Evolutionary conservation across 2,888 invertebrate species (phyloP), one percentile per base, ranked within the genome.

Genomic region (Phyllotreta striolata): DNA sequence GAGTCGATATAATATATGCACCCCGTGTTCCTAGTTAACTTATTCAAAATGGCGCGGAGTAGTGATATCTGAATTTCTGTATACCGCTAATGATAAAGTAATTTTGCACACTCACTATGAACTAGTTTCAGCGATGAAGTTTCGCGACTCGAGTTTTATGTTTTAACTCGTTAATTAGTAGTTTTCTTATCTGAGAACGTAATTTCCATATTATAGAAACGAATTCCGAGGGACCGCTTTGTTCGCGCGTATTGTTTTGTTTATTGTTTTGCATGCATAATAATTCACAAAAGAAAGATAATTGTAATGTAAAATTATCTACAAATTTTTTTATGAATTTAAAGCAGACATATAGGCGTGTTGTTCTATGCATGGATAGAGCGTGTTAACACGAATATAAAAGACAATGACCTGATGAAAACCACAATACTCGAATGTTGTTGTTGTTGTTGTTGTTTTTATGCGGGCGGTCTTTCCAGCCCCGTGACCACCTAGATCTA

Each of bases 1-100:
- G 71, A 71, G 66, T 71, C 69, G 65, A 67, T 72, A 70, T 75
- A 74, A 75, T 74, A 72, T 75, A 75, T 75, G 74, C 75, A 75
- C 75, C 75, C 75, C 71, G 72, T 68, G 67, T 70, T 55, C 47
- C 66, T 67, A 61, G 70, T 70, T 72, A 72, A 72, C 71, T 46
- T 73, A 75, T 74, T 75, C 75, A 75, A 74, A 69, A 74, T 75
- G 74, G 74, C 75, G 64, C 40, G 66, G 63, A 63, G 38, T 68
- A 66, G 66, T 63, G 61, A 62, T 66, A 67, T 46, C 62, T 56
- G 43, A 58, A 63, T 63, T 57, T 62, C 56, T 60, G 64, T 37
- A 60, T 39, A 39, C 52, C 34, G 47, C 46, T 64, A 62, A 62
- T 63, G 66, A 64, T 68, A 52, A 65, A 67, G 65, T 62, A 68